Base-by-base conservation (phyloP, 2,797 vertebrate genomes). In the Xenopus petersii region DNA sequence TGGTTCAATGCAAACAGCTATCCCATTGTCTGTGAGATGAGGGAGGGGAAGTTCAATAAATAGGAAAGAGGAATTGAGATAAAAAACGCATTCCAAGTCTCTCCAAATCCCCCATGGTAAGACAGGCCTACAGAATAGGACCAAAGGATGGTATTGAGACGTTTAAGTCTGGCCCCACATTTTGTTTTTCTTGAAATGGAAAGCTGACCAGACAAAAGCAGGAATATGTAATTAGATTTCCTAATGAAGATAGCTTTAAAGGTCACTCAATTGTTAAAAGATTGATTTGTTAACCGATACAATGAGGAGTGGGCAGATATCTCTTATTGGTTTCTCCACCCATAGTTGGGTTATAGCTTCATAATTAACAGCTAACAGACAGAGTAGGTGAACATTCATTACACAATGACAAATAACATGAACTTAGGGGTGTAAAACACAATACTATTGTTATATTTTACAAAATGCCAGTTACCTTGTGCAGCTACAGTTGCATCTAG, bases 71-170 rank as follows among this genome's bases (percentile, higher is more conserved):
- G 64, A 70, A 64, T 60, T 16, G 24, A 70, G 61, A 70, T 65
- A 70, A 64, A 75, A 48, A 42, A 42, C 61, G 65, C 74, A 70
- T 70, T 70, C 67, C 51, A 70, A 42, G 9, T 13, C 59, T 16
- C 12, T 42, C 51, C 54, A 64, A 58, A 33, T 17, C 51, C 36
- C 33, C 36, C 62, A 9, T 8, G 12, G 8, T 46, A 42, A 64
- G 7, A 17, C 62, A n/a, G 9, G 62, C 33, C n/a, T 6, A 17
- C 62, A 64, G 36, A 64, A 46, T 36, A 47, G 36, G 11, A 64
- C 33, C 36, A 64, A 64, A 64, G 62, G 62, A 64, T 10, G 33
- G 36, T 17, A 59, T 67, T 60, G 16, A 74, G 42, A 10, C 30
- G 6, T 42, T 42, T 64, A 64, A 60, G 64, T 60, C 58, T 49